These are phyloP conservation scores for Pemphigus obesinymphae DNA, from an alignment of 1,140 invertebrate genomes.

Conservation along the genomic window DNA sequence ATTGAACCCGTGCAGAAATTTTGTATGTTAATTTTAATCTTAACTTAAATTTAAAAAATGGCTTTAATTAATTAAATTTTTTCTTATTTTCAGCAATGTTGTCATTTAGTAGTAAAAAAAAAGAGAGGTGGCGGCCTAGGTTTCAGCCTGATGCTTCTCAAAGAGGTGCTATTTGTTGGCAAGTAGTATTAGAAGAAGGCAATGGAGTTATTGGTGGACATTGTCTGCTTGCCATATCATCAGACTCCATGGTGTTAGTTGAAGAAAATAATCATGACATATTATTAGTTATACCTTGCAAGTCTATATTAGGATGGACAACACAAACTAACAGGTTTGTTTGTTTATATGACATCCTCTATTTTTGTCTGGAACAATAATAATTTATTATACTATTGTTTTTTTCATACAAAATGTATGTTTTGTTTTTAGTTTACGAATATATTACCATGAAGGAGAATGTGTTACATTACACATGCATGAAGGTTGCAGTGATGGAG, in stretches of 20 bases:
- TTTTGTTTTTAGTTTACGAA: slow-evolving; percentile 56
- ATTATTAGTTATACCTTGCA: slow-evolving; percentile 79
- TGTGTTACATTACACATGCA: slow-evolving; percentile 70
- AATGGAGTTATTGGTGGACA: slow-evolving; percentile 66
- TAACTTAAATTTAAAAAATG: neutral
- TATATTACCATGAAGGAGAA: slow-evolving; percentile 79
- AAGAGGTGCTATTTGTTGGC: slow-evolving; percentile 73
- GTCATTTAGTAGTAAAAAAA: slow-evolving; percentile 68
- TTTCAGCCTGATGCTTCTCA: slow-evolving; percentile 64
- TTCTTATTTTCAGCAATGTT: slow-evolving; percentile 57
- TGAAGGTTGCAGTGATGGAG: slow-evolving; percentile 54
- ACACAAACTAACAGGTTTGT: slow-evolving; percentile 60
- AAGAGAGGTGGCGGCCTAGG: slow-evolving; percentile 60
- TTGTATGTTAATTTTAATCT: slow-evolving; percentile 62
- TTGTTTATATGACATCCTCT: slow-evolving; percentile 8
- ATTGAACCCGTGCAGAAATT: slow-evolving; percentile 85
- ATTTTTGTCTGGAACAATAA: neutral
- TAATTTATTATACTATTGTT: neutral
- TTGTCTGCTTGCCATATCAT: slow-evolving; percentile 80
- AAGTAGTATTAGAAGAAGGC: slow-evolving; percentile 66
- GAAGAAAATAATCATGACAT: slow-evolving; percentile 78
- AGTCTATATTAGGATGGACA: slow-evolving; percentile 78
- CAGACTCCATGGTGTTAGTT: slow-evolving; percentile 80
- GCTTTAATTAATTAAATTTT: neutral
- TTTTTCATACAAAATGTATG: neutral